Evolutionary conservation across 2,113 vertebrate genomes (phyloP).

Genomic region (Phocoena phocoena): DNA sequence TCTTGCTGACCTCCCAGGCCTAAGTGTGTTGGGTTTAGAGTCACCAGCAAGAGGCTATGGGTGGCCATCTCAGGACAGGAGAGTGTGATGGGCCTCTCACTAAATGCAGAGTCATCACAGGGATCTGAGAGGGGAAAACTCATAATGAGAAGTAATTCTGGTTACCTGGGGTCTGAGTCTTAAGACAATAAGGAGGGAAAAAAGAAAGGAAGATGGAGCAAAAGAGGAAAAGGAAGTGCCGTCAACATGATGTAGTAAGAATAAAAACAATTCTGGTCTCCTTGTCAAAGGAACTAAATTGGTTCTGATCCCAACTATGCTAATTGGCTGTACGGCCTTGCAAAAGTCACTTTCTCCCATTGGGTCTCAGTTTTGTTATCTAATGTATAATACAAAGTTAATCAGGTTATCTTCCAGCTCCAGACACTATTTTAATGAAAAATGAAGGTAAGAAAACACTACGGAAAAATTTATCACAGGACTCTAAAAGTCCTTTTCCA

Average conservation of each 20-base stretch:
- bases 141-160: not conserved
- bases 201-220: not conserved
- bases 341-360: not conserved
- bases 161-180: not conserved
- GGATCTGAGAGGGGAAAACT: not conserved
- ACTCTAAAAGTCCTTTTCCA: slow-evolving; percentile 27
- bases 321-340: not conserved
- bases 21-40: not conserved
- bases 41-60: not conserved
- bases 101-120: not conserved
- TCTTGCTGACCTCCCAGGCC: not conserved
- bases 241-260: not conserved
- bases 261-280: not conserved
- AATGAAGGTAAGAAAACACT: not conserved
- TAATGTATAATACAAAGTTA: not conserved
- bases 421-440: not conserved
- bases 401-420: not conserved
- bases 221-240: not conserved
- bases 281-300: not conserved
- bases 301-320: not conserved
- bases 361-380: not conserved
- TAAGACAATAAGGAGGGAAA: not conserved
- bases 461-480: slow-evolving; percentile 1
- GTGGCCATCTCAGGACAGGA: not conserved
- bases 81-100: not conserved